Conservation (phyloP, 2,113 vertebrate species). For the Camelus bactrianus region DNA sequence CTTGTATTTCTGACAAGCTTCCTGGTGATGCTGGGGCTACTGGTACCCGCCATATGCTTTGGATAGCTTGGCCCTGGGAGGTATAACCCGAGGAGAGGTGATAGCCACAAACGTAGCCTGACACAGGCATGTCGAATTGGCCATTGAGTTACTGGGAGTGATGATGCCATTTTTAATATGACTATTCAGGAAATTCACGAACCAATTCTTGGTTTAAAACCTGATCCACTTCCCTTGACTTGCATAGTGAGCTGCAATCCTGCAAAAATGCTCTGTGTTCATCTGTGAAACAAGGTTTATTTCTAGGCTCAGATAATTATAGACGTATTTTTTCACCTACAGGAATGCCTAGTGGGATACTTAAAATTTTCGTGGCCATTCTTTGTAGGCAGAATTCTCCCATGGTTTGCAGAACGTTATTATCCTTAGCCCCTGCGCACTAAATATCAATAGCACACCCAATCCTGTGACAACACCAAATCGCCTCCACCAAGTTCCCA, state of each 20-base stretch:
- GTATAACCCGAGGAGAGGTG: not conserved
- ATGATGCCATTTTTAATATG: not conserved
- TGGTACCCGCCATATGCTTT: not conserved
- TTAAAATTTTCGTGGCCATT: not conserved
- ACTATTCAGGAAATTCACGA: not conserved
- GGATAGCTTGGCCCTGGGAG: not conserved
- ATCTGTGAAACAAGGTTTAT: not conserved
- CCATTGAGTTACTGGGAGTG: not conserved
- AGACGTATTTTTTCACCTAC: not conserved
- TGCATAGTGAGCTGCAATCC: not conserved
- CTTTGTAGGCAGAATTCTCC: not conserved
- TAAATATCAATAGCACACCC: not conserved
- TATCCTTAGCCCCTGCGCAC: not conserved
- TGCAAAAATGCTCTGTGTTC: not conserved
- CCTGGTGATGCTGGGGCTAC: not conserved
- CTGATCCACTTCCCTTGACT: not conserved
- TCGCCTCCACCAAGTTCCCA: not conserved
- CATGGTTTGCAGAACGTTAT: not conserved
- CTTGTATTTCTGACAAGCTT: not conserved
- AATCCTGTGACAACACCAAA: not conserved
- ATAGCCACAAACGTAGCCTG: not conserved
- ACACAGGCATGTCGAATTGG: not conserved
- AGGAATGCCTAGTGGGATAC: not conserved
- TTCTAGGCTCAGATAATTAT: not conserved
- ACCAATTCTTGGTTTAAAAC: not conserved